phyloP scores from a whole-genome alignment of 2,113 vertebrate species.

The Sinocyclocheilus grahami region DNA sequence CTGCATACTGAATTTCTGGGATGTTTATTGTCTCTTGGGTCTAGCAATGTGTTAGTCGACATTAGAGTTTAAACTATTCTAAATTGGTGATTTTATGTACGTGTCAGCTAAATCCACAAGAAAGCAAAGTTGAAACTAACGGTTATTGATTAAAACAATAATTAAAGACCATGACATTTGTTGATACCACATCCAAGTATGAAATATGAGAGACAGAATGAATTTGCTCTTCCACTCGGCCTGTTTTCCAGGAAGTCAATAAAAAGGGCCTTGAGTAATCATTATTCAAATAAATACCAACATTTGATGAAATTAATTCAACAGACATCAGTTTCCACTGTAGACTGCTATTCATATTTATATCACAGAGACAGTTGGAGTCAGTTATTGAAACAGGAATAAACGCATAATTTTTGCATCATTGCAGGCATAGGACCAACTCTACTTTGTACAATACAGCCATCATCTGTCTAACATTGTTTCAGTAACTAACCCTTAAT shows the following conservation, averaged over 20 bases:
- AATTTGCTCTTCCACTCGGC: neutral
- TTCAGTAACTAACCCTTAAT: too few relatives aligned
- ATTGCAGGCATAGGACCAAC: constrained; percentile 75
- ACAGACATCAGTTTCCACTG: constrained; percentile 62
- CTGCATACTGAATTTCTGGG: neutral
- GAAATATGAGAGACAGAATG: neutral
- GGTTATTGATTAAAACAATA: neutral
- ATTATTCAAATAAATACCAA: neutral
- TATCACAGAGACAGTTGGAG: constrained; percentile 74
- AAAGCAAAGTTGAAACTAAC: too few relatives aligned
- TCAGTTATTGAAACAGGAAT: constrained; percentile 81
- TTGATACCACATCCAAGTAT: neutral
- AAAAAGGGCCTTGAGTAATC: neutral
- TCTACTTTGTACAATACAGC: constrained; percentile 72
- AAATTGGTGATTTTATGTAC: neutral
- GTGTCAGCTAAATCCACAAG: too few relatives aligned
- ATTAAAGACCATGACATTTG: neutral
- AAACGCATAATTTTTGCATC: constrained; percentile 75
- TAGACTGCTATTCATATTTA: constrained; percentile 79
- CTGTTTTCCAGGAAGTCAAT: neutral
- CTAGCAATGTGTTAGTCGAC: neutral
- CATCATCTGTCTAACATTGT: constrained; percentile 68
- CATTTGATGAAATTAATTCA: constrained; percentile 14
- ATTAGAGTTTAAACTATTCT: neutral
- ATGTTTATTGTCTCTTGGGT: neutral